Conservation (phyloP, 92 coral and sea anemone genomes). For the Phenganax stokvisi region DNA sequence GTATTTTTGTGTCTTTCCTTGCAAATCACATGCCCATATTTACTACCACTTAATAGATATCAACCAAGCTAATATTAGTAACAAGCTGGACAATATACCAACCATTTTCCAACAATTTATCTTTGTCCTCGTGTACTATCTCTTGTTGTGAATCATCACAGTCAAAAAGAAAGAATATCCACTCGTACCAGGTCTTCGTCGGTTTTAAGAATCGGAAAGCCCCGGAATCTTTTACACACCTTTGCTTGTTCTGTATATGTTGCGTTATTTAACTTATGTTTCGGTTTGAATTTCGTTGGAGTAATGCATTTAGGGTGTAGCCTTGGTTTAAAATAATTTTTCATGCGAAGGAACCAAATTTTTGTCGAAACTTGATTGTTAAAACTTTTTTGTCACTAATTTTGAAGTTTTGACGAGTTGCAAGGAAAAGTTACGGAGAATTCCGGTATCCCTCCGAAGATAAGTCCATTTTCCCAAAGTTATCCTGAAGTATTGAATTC, state of each 20-base stretch:
- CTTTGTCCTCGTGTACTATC: conserved; percentile 10
- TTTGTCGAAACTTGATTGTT: background rate
- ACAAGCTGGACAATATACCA: background rate
- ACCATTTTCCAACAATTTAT: conserved; percentile 22
- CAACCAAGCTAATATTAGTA: background rate
- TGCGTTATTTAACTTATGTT: background rate
- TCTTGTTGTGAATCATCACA: conserved; percentile 29
- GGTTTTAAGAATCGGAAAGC: background rate
- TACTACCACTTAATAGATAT: background rate
- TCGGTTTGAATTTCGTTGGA: background rate
- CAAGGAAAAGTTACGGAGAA: background rate
- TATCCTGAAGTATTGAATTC: conserved; percentile 27
- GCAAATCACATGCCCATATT: background rate
- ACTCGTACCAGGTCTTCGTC: conserved; percentile 22
- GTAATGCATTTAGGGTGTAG: background rate
- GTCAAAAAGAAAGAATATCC: conserved; percentile 27
- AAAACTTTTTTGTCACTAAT: background rate
- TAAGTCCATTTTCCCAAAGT: background rate
- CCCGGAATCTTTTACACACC: background rate
- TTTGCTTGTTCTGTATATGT: background rate
- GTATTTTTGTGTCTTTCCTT: no score
- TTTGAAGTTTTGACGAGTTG: background rate
- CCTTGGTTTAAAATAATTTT: background rate
- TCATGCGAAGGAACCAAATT: background rate
- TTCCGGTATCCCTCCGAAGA: conserved; percentile 2